Conservation (phyloP, 1,140 invertebrate species). For the Drosophila paulistorum region DNA sequence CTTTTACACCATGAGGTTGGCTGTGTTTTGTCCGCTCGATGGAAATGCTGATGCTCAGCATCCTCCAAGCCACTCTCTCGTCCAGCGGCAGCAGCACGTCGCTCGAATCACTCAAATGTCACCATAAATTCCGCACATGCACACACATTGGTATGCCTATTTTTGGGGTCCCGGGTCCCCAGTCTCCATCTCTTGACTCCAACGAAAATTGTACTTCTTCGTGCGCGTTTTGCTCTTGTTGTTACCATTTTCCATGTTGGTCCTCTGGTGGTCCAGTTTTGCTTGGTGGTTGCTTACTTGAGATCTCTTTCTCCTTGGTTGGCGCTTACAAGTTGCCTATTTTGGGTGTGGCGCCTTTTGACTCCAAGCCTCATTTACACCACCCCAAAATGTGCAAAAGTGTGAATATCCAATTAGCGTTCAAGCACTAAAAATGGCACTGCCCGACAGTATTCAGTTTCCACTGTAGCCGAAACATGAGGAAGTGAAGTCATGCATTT, state of each 20-base stretch:
- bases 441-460: background rate
- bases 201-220: slow-evolving; percentile 28
- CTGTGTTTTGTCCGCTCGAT: too few relatives aligned
- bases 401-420: slow-evolving; percentile 78
- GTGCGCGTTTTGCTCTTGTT: slow-evolving; percentile 29
- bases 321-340: slow-evolving; percentile 79
- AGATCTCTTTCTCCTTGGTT: slow-evolving; percentile 32
- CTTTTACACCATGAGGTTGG: slow-evolving; percentile 63
- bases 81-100: slow-evolving; percentile 59
- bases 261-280: slow-evolving; percentile 6
- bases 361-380: slow-evolving; percentile 63
- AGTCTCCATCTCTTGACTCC: slow-evolving; percentile 40
- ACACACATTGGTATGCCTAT: slow-evolving; percentile 81
- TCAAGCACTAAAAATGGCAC: slow-evolving; percentile 49
- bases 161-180: slow-evolving; percentile 56
- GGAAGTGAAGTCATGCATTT: background rate
- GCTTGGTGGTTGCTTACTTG: slow-evolving; percentile 30
- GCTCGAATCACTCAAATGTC: slow-evolving; percentile 80
- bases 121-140: slow-evolving; percentile 82
- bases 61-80: slow-evolving; percentile 25
- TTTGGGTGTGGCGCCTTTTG: slow-evolving; percentile 76
- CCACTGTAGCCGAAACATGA: background rate
- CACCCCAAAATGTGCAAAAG: slow-evolving; percentile 70
- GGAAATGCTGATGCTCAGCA: slow-evolving; percentile 3
- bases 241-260: slow-evolving; percentile 50